Conservation (phyloP, 2,113 vertebrate species). For the Grus americana region DNA sequence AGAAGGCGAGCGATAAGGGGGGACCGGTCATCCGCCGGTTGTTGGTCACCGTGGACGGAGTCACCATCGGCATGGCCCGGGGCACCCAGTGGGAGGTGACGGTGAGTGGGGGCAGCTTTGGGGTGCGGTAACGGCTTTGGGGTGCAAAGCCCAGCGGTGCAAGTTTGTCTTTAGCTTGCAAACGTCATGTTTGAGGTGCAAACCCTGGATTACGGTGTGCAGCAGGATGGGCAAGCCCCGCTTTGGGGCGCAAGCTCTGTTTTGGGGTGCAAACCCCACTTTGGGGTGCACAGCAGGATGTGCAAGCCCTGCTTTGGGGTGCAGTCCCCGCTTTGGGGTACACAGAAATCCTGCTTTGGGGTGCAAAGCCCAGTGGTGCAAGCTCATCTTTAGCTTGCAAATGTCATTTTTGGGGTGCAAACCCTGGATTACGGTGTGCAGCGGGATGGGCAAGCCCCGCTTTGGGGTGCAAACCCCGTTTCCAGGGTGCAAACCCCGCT, state of each 20-base stretch:
- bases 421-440: no score
- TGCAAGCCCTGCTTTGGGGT: no score
- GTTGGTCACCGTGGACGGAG: not conserved
- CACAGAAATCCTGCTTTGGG: not conserved
- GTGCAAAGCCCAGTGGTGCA: no score
- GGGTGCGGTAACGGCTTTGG: not conserved
- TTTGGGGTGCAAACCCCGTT: no score
- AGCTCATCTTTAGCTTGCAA: no score
- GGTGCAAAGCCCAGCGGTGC: accelerated
- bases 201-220: no score
- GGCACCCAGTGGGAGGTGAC: not conserved
- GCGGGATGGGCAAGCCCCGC: no score
- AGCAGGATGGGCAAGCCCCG: no score
- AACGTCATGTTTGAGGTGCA: no score
- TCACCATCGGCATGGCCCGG: slow-evolving; percentile 49
- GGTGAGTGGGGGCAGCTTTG: slow-evolving; percentile 37
- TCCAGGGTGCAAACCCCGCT: no score
- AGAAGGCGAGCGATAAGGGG: not conserved
- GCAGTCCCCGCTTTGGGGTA: not conserved
- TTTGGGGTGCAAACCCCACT: not conserved
- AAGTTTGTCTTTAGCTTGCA: not conserved
- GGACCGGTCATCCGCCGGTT: not conserved
- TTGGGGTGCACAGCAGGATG: no score
- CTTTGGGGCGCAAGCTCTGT: not conserved
- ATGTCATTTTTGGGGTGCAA: no score